Percentiles rank a stretch among this genome's conserved stretches.
Conservation (phyloP, 2,797 vertebrate genomes). For the Sebastolobus altivelis region DNA sequence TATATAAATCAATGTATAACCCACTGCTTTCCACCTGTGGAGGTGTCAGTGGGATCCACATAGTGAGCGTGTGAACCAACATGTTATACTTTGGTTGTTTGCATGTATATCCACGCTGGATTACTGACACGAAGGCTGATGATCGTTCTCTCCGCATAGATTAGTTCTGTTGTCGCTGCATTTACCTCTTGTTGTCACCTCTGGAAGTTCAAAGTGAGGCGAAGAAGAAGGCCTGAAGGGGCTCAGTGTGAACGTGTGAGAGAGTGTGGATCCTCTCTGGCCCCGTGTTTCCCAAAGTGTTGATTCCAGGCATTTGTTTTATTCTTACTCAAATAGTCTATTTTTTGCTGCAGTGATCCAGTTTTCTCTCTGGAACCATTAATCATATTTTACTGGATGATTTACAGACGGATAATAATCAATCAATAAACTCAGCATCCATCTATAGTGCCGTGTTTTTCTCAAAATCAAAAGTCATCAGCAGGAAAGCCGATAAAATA, state of each 20-base stretch:
- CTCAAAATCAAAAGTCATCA: background rate
- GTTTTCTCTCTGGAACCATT: background rate
- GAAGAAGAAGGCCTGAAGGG: constrained; percentile 36
- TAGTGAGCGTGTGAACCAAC: constrained; percentile 47
- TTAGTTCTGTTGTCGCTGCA: constrained; percentile 52
- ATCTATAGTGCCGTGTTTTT: background rate
- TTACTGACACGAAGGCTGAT: constrained; percentile 55
- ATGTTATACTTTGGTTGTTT: constrained; percentile 66
- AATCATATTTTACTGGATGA: background rate
- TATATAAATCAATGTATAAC: no score
- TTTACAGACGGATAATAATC: background rate
- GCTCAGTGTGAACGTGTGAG: constrained; percentile 32
- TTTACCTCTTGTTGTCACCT: constrained; percentile 67
- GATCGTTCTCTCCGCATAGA: constrained; percentile 76
- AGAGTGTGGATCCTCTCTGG: constrained; percentile 34
- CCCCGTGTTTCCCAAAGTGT: constrained; percentile 22
- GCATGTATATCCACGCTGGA: constrained; percentile 70
- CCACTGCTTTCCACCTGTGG: background rate
- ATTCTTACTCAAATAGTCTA: background rate
- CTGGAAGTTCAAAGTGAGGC: constrained; percentile 78
- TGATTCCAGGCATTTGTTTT: constrained; percentile 41
- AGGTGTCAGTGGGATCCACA: constrained; percentile 27
- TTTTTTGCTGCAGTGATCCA: background rate
- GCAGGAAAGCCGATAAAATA: background rate
- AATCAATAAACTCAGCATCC: background rate